Evolutionary conservation across 2,888 invertebrate genomes (phyloP), one percentile per base, ranked within the genome.

Genomic region (Acrocyrtus sp.): DNA sequence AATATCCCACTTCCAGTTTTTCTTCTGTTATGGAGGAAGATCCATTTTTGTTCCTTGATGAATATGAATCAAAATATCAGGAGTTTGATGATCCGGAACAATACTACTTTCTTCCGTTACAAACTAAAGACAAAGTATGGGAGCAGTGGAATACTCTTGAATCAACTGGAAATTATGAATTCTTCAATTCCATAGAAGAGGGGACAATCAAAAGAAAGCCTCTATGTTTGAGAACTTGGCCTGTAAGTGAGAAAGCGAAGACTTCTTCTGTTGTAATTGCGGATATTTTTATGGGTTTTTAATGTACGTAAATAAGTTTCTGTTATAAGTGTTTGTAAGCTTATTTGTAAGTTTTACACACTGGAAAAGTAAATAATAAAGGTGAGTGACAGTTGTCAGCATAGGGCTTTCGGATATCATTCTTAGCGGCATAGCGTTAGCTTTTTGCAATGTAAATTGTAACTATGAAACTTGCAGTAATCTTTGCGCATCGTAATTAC

Each of bases 91-190:
- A 24, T 19, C 27, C n/a, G n/a, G n/a, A 50, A 15, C 0, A 22
- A 10, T 56, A 41, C 29, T 67, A 67, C 43, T 67, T 67, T 51
- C 67, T 67, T 26, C 67, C 67, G 26, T 1, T 15, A 10, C 21
- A 21, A 26, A 19, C 15, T 17, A 34, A 34, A 2, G 51, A 57
- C 21, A 27, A 48, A n/a, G 51, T 50, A 8, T 34, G 26, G 24
- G 12, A 41, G 17, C 19, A 43, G 12, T 67, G 67, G 67, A 6
- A 19, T 1, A 12, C 8, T 4, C 1, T 67, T 3, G 51, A 67
- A 22, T 39, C 67, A 1, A 27, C 58, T 1, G 67, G 58, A 12
- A 34, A 58, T n/a, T 58, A 43, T 29, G 58, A 51, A 1, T n/a
- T n/a, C n/a, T n/a, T n/a, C n/a, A n/a, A n/a, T n/a, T n/a, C n/a